These are phyloP conservation scores for Cichlasoma orientale DNA, from an alignment of 2,797 vertebrate species.

Conservation along the genomic window DNA sequence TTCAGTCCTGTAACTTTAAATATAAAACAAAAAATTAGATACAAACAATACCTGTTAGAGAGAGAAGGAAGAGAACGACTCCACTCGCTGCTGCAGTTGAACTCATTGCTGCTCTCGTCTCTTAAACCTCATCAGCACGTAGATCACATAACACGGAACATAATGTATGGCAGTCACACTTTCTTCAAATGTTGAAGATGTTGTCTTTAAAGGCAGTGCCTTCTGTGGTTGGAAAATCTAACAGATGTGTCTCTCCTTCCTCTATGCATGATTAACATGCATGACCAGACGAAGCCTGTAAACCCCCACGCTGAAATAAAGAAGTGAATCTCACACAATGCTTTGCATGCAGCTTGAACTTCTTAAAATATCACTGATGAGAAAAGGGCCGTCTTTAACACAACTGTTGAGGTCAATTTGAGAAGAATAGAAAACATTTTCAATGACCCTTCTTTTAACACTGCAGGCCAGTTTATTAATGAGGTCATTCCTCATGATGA, in stretches of 20 bases:
- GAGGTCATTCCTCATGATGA: background rate
- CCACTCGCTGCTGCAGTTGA: background rate
- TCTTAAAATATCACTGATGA: background rate
- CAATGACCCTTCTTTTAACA: rapidly evolving
- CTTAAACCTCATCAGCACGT: background rate
- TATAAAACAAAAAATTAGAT: background rate
- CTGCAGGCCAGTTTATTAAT: background rate
- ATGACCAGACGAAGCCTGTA: background rate
- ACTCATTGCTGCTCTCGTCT: background rate
- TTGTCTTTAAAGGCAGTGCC: background rate
- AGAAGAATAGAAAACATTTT: rapidly evolving
- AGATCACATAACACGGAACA: background rate
- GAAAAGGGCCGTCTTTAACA: background rate
- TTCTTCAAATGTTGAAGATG: background rate
- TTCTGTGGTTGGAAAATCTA: background rate
- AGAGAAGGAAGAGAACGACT: background rate
- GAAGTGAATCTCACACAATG: background rate
- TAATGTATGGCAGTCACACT: background rate
- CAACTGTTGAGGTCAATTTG: background rate
- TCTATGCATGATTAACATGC: background rate
- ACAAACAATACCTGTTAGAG: background rate
- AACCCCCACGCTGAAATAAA: background rate
- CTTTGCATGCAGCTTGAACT: background rate
- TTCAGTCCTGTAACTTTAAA: too few relatives aligned
- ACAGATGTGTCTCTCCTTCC: background rate